phyloP scores from a whole-genome alignment of 2,113 vertebrate species.

The Callopanchax toddi region DNA sequence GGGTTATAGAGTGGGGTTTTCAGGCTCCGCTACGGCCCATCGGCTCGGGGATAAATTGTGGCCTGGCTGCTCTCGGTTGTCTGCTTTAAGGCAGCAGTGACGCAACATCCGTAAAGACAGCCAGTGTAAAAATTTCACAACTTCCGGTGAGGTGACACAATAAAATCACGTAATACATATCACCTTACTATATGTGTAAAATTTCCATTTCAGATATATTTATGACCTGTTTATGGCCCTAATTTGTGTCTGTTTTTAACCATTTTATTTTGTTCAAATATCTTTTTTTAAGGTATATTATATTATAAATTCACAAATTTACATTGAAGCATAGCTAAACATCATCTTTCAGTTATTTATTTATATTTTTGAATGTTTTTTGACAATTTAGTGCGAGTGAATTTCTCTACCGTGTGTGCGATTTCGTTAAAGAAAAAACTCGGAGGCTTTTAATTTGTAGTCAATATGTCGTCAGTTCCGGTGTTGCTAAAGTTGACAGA shows the following conservation, averaged over 20 bases:
- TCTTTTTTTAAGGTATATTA: no score
- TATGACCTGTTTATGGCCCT: no score
- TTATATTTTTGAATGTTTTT: no score
- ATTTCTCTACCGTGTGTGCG: background rate
- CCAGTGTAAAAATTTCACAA: accelerated
- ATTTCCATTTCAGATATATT: no score
- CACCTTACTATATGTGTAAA: no score
- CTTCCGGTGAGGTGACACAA: conserved; percentile 31
- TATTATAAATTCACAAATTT: no score
- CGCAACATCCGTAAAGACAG: conserved; percentile 55
- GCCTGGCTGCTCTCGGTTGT: conserved; percentile 19
- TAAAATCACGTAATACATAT: conserved; percentile 19
- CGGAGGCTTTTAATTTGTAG: conserved; percentile 37
- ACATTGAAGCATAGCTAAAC: no score
- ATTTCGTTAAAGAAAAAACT: background rate
- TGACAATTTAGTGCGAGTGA: no score
- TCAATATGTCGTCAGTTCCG: accelerated
- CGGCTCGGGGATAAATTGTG: conserved; percentile 3
- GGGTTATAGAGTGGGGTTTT: background rate
- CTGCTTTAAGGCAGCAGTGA: conserved; percentile 64
- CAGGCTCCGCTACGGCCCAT: conserved; percentile 5
- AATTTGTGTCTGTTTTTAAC: no score
- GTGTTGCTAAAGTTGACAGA: background rate
- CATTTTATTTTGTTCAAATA: no score
- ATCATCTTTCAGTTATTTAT: no score